Base-by-base conservation (phyloP, 2,113 vertebrate genomes). In the Corythaeola cristata region DNA sequence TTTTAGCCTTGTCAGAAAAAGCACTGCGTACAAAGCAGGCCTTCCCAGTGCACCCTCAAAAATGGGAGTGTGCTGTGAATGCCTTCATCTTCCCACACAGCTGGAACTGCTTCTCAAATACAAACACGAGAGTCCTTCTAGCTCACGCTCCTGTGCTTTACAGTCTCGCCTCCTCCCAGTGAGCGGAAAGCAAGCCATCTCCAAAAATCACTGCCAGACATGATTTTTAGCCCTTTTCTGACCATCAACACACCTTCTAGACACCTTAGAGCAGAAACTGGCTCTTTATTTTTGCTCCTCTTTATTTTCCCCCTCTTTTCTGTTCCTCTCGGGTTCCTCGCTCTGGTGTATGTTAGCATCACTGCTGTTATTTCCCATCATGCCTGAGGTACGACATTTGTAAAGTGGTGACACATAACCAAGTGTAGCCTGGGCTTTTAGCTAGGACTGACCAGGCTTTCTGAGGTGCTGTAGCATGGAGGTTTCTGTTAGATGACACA, bases 301-400 rank as follows among this genome's bases (percentile, higher is more conserved):
- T 11, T 71, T 41, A 14, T 23, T 90, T 83, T 33, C 8, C 27
- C 14, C 13, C 63, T 77, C 33, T 53, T 49, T 45, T 28, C 50
- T 55, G 21, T 39, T 24, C 15, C 60, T 58, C 53, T 55, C 49
- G 59, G 53, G 30, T 56, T 85, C 59, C 55, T 41, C 55, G 28
- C 71, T 50, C 79, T 62, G 56, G n/a, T 68, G 37, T 62, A 3
- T 6, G 2, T 37, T 33, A 63, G 66, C 49, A 59, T 32, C 75
- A 14, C 44, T 0, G 2, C 21, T 0, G 1, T 12, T 58, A 5
- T 22, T 50, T 82, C 49, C 72, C 15, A 0, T 71, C 41, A 1
- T 30, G 68, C 79, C 55, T n/a, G 72, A 7, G 4, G 13, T 28
- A 32, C 47, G 94, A 80, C 15, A 35, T 69, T 45, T 76, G 83